Percentiles rank a stretch among this genome's conserved stretches.
Conservation (phyloP, 2,797 vertebrate genomes). For the Sebastes flavidus region DNA sequence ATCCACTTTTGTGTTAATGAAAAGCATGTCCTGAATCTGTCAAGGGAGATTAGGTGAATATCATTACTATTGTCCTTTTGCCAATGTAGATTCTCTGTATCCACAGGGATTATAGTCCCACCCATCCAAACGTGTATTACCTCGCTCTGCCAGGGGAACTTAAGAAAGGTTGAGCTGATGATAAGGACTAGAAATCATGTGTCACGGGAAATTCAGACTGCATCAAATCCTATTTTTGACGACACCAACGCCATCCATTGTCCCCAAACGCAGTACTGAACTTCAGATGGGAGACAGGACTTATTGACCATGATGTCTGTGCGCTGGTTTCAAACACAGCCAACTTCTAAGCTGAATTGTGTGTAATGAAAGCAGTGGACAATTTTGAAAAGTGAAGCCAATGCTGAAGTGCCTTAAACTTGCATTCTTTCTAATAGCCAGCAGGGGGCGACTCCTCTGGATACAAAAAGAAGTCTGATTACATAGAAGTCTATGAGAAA, state of each 20-base stretch:
- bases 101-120: conserved; percentile 80
- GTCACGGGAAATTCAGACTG: conserved; percentile 63
- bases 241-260: neutral
- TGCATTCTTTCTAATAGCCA: too few relatives aligned
- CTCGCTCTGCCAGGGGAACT: conserved; percentile 65
- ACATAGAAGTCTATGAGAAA: too few relatives aligned
- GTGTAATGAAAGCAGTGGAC: neutral
- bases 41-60: conserved; percentile 94
- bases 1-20: conserved; percentile 95
- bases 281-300: neutral
- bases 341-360: neutral
- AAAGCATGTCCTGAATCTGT: conserved; percentile 97
- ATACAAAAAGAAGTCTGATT: rapidly evolving
- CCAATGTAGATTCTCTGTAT: conserved; percentile 87
- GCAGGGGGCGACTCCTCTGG: too few relatives aligned
- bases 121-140: conserved; percentile 71
- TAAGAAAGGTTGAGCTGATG: conserved; percentile 69
- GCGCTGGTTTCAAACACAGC: neutral
- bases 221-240: conserved; percentile 45
- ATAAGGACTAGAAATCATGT: conserved; percentile 73
- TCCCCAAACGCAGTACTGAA: neutral
- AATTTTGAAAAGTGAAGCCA: too few relatives aligned
- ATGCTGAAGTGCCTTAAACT: too few relatives aligned
- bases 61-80: conserved; percentile 94
- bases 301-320: neutral